Base-by-base conservation (phyloP, 2,888 invertebrate species). In the Scelioninae gen. 1 region DNA sequence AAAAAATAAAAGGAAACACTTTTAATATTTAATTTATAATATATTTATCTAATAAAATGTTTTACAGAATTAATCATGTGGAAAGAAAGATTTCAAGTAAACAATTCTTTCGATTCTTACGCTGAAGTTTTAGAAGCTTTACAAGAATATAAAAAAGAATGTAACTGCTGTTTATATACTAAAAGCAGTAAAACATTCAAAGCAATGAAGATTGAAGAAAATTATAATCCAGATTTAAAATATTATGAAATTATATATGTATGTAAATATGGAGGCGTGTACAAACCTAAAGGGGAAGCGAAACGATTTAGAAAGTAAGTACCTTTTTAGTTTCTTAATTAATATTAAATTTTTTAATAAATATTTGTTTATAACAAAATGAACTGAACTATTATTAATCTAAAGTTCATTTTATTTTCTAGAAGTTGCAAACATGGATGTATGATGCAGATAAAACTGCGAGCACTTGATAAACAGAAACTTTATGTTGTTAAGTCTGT, bases 141-240 rank as follows among this genome's bases (percentile, higher is more conserved):
- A 13, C 60, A 71, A 8, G n/a, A 51, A 15, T 71, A 71, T n/a
- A 71, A 71, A 51, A 13, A 71, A 13, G 71, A 71, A 47, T 71
- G 51, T 16, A 40, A 40, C 5, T 60, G 60, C 31, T 15, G 7
- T 9, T 31, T 71, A n/a, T 60, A 60, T 31, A 16, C 34, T 11
- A 49, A 60, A 71, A 71, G 71, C 40, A 71, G 71, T 40, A 71
- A 71, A 71, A 71, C 71, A 11, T 71, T 71, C 29, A 49, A 51
- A 10, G 51, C 71, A n/a, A 13, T 71, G 9, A 71, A 71, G 10
- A 40, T 71, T 10, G 2, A 31, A 29, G 60, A 60, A 7, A 71
- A 71, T 60, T 71, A 40, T 15, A 71, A 71, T 40, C 45, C 49
- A 16, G 51, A 71, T 13, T 60, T 71, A 23, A 71, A 71, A 51